Percentiles rank a stretch among this genome's conserved stretches.
These are phyloP conservation scores for Sphenodon punctatus DNA, from an alignment of 2,797 vertebrate genomes.

Conservation along the genomic window DNA sequence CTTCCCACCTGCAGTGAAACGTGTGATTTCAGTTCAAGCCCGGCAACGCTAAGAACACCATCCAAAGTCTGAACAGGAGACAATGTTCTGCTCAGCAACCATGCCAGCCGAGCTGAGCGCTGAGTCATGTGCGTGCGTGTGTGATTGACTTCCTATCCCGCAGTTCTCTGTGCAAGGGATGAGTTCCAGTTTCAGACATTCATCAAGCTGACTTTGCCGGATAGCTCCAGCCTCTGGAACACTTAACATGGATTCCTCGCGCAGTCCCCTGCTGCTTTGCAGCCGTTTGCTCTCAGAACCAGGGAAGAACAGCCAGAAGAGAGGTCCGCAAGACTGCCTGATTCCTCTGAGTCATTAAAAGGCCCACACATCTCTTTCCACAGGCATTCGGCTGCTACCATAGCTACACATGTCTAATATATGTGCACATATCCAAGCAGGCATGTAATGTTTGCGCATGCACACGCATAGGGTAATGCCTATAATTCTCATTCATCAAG, in stretches of 20 bases:
- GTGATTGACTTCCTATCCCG: background rate
- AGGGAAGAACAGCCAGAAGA: background rate
- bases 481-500: fast-evolving
- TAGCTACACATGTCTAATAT: background rate
- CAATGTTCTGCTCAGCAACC: background rate
- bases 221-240: background rate
- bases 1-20: background rate
- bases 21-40: background rate
- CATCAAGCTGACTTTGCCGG: background rate
- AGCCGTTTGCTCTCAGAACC: background rate
- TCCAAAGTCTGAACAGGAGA: background rate
- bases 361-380: background rate
- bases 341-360: background rate
- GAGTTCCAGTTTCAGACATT: background rate
- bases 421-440: fast-evolving
- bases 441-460: fast-evolving
- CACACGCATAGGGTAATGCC: fast-evolving
- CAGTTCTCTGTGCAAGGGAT: background rate
- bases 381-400: background rate
- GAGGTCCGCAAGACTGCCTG: background rate
- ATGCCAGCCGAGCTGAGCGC: background rate
- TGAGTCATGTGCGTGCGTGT: background rate
- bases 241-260: background rate
- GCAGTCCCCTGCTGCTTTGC: background rate
- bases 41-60: background rate